A percentile compares a stretch with the other conserved stretches of the same genome.
These are phyloP conservation scores for Ips typographus DNA, from an alignment of 1,140 invertebrate genomes.

Conservation along the genomic window DNA sequence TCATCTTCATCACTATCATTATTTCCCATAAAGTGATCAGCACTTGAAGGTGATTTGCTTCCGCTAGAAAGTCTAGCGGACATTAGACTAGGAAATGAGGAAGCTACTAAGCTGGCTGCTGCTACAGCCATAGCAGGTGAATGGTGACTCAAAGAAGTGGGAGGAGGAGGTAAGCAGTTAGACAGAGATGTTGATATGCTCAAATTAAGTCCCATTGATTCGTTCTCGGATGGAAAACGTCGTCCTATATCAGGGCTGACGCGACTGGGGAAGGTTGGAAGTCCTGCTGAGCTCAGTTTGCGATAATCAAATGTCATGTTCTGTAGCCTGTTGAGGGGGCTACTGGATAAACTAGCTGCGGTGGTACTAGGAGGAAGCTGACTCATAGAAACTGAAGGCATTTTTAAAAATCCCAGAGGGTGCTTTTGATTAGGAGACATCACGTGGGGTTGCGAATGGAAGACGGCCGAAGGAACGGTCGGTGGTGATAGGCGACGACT, in stretches of 20 bases:
- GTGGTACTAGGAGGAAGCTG: slow-evolving; percentile 49
- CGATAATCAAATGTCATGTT: slow-evolving; percentile 95
- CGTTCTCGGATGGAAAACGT: slow-evolving; percentile 54
- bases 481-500: slow-evolving; percentile 65
- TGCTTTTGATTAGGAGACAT: slow-evolving; percentile 58
- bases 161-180: slow-evolving; percentile 62
- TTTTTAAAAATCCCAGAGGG: slow-evolving; percentile 48
- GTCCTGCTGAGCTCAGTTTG: slow-evolving; percentile 64
- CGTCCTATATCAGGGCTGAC: slow-evolving; percentile 52
- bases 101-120: slow-evolving; percentile 53
- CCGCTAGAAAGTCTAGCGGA: slow-evolving; percentile 46
- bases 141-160: slow-evolving; percentile 56
- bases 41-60: slow-evolving; percentile 52
- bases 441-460: slow-evolving; percentile 53
- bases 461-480: slow-evolving; percentile 54
- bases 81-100: slow-evolving; percentile 51
- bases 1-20: slow-evolving; percentile 60
- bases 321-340: slow-evolving; percentile 78
- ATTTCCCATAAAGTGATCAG: slow-evolving; percentile 50
- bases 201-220: slow-evolving; percentile 61
- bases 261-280: slow-evolving; percentile 51
- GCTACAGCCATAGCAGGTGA: slow-evolving; percentile 57
- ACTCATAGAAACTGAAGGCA: slow-evolving; percentile 45
- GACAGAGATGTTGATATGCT: slow-evolving; percentile 62
- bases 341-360: slow-evolving; percentile 53